These are phyloP conservation scores for Barbus barbus DNA, from an alignment of 2,113 vertebrate species.

Conservation along the genomic window DNA sequence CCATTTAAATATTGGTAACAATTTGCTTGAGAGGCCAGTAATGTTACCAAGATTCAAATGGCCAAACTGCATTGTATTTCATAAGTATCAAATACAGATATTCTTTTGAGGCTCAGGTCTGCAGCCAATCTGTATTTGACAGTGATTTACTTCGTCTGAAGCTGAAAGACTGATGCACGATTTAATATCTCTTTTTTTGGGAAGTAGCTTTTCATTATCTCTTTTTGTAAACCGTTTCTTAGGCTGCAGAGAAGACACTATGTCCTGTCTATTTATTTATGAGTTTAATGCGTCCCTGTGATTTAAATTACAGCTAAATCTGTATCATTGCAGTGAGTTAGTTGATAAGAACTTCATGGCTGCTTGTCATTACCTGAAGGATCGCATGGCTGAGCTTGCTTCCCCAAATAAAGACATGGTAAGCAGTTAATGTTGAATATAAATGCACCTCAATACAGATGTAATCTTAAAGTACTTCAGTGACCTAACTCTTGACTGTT, in stretches of 20 bases:
- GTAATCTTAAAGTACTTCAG: not conserved
- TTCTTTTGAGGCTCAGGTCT: constrained; percentile 24
- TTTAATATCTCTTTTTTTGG: not conserved
- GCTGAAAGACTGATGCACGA: constrained; percentile 14
- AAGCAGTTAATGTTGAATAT: constrained; percentile 51
- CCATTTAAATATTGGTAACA: constrained; percentile 39
- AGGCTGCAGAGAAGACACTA: not conserved
- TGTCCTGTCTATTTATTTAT: not conserved
- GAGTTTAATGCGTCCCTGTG: constrained; percentile 2
- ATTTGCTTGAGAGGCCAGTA: constrained; percentile 19
- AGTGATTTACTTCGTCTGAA: not conserved
- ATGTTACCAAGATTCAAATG: constrained; percentile 25
- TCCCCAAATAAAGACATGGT: constrained; percentile 86
- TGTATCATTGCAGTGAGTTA: constrained; percentile 74
- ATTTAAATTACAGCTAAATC: constrained; percentile 24
- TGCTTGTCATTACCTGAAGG: constrained; percentile 82
- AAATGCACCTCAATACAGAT: not conserved
- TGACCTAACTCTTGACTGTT: not conserved
- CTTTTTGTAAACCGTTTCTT: not conserved
- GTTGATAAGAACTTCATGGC: constrained; percentile 85
- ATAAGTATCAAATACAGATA: constrained; percentile 41
- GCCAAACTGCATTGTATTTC: not conserved
- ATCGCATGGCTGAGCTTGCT: constrained; percentile 82
- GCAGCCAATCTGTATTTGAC: constrained; percentile 41
- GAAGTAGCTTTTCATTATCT: not conserved